Evolutionary conservation across 1,140 invertebrate genomes (phyloP).

Genomic region (Yoshiicerus persimilis): DNA sequence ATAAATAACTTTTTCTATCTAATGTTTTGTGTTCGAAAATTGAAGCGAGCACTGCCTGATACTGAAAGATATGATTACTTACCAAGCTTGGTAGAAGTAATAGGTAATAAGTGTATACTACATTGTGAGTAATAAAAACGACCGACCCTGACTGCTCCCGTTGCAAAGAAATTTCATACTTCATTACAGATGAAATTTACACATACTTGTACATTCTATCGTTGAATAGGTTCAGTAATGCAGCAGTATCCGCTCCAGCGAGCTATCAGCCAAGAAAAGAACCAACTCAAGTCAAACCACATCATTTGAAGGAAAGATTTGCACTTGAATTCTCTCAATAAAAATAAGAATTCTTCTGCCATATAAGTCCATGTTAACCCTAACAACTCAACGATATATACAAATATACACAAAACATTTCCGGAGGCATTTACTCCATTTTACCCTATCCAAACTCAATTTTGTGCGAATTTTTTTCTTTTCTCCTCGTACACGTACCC

Average conservation of each 20-base stretch:
- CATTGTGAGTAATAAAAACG: not conserved
- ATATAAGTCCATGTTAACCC: not conserved
- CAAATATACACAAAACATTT: not conserved
- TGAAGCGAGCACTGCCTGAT: too few species aligned
- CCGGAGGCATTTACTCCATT: not conserved
- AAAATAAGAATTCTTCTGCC: not conserved
- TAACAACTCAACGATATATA: not conserved
- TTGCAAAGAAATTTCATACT: not conserved
- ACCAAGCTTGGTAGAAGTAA: not conserved
- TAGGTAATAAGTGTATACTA: not conserved
- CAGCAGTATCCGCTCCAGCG: not conserved
- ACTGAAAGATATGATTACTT: not conserved
- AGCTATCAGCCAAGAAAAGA: not conserved
- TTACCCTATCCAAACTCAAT: not conserved
- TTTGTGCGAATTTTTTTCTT: not conserved
- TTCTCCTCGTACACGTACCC: not conserved
- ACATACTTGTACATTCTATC: not conserved
- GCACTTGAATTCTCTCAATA: not conserved
- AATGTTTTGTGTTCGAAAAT: too few species aligned
- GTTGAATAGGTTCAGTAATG: not conserved
- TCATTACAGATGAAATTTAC: not conserved
- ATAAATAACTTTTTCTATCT: too few species aligned
- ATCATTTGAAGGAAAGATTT: not conserved
- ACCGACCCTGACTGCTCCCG: not conserved
- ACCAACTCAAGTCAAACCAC: not conserved